Base-by-base conservation (phyloP, 2,113 vertebrate species). In the Cygnus atratus region DNA sequence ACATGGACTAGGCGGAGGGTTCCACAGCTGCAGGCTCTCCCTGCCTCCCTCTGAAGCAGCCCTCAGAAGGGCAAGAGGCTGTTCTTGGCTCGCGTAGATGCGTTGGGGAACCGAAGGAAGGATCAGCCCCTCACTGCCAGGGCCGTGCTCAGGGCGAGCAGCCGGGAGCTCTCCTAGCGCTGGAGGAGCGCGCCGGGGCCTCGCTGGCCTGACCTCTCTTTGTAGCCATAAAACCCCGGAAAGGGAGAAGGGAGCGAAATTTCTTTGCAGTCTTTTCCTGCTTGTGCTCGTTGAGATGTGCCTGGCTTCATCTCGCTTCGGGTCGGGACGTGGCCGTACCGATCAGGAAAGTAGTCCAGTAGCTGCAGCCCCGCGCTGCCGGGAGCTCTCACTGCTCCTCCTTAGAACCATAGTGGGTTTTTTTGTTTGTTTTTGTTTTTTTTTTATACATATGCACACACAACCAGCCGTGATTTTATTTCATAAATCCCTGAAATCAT, bases 101-200 rank as follows among this genome's bases (percentile, higher is more conserved):
- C 35, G 58, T 33, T 52, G 50, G 57, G 41, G 57, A 50, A 54
- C 58, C 6, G 43, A 29, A 14, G 17, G 74, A 35, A 55, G 50
- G 52, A 15, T 10, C 29, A 68, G 31, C 41, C 66, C 7, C 1
- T 31, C 57, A 4, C 58, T 26, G 35, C 31, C 41, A 10, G 25
- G n/a, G n/a, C 41, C 6, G 16, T 2, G 2, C 46, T 44, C 8
- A 4, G 18, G 13, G 2, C 2, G 26, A 3, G 4, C 19, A n/a
- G 43, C 61, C 2, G 4, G 4, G 1, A 11, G 28, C 9, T 39
- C 48, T 25, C 39, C 2, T 54, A 21, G 35, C 26, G 70, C 44
- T 22, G 35, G 37, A 2, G 1, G 20, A 13, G 7, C 1, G 0
- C 1, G 3, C 25, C 1, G 3, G 70, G 31, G 31, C 10, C 33